phyloP scores from a whole-genome alignment of 2,113 vertebrate genomes.

The Pomatostomus ruficeps region DNA sequence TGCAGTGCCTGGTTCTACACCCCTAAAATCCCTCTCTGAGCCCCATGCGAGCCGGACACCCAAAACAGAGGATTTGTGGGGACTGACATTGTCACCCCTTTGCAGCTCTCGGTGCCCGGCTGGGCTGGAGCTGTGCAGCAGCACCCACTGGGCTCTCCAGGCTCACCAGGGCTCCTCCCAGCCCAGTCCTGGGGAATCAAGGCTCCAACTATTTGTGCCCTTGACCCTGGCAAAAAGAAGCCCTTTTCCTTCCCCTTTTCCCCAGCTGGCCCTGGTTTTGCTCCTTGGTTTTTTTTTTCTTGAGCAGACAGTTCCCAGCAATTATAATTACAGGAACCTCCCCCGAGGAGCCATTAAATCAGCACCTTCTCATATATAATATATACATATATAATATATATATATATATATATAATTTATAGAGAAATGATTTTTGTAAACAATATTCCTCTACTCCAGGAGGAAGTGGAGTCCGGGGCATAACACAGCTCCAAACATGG shows the following conservation, averaged over 20 bases:
- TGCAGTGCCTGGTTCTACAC: background rate
- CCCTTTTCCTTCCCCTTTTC: background rate
- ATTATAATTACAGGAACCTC: rapidly evolving
- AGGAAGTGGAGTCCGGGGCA: background rate
- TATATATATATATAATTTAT: slow-evolving; percentile 52
- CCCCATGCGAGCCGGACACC: background rate
- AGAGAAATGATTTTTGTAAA: slow-evolving; percentile 35
- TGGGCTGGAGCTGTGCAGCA: background rate
- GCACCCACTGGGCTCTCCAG: background rate
- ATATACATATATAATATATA: slow-evolving; percentile 41
- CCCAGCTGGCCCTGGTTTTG: background rate
- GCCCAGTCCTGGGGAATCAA: rapidly evolving
- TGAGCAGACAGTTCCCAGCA: background rate
- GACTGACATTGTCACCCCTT: background rate
- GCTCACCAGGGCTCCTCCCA: background rate
- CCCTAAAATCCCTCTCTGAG: background rate
- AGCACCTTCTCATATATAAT: background rate
- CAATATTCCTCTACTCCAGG: slow-evolving; percentile 17
- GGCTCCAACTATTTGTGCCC: background rate
- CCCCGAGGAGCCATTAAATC: background rate
- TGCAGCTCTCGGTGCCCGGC: background rate
- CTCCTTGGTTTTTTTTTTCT: background rate
- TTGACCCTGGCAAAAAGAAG: background rate
- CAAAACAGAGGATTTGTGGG: background rate
- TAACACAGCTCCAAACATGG: background rate